A percentile compares a stretch with the other conserved stretches of the same genome.
These are phyloP conservation scores for Sebastes kiyomatsui DNA, from an alignment of 2,797 vertebrate species.

Conservation along the genomic window DNA sequence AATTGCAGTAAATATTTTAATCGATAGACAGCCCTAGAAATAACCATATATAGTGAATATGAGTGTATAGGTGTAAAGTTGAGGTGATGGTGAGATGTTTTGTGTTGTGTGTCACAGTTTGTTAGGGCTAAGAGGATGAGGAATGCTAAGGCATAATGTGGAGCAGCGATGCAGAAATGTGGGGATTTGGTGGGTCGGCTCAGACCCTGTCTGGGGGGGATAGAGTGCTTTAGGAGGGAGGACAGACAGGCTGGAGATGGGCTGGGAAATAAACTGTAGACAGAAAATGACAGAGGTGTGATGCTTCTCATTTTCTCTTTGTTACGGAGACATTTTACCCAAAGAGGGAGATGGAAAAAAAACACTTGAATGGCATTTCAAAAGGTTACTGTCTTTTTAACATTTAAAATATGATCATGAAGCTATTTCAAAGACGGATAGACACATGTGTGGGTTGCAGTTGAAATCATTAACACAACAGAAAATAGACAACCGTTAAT, in stretches of 20 bases:
- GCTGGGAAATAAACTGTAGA: constrained; percentile 29
- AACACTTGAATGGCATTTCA: constrained; percentile 13
- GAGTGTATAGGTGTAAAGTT: neutral
- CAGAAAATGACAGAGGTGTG: constrained; percentile 46
- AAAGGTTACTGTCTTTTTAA: constrained; percentile 1
- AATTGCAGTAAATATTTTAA: neutral
- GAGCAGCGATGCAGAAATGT: constrained; percentile 38
- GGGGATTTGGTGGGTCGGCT: constrained; percentile 22
- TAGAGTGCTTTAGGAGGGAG: constrained; percentile 11
- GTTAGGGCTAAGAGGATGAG: neutral
- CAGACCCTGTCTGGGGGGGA: constrained; percentile 3
- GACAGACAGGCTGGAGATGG: neutral
- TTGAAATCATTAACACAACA: neutral
- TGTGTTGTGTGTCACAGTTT: constrained; percentile 16
- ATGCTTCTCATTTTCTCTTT: constrained; percentile 41
- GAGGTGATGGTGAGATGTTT: constrained; percentile 6
- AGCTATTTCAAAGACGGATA: neutral
- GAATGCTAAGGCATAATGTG: constrained; percentile 18
- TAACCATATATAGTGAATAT: neutral
- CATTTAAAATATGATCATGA: neutral
- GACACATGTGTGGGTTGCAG: neutral
- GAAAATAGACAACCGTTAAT: neutral
- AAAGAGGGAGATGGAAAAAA: neutral
- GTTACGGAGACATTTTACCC: constrained; percentile 8
- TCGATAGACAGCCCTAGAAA: neutral